These are phyloP conservation scores for Heliconius ismenius DNA, from an alignment of 2,888 invertebrate species.

Conservation along the genomic window DNA sequence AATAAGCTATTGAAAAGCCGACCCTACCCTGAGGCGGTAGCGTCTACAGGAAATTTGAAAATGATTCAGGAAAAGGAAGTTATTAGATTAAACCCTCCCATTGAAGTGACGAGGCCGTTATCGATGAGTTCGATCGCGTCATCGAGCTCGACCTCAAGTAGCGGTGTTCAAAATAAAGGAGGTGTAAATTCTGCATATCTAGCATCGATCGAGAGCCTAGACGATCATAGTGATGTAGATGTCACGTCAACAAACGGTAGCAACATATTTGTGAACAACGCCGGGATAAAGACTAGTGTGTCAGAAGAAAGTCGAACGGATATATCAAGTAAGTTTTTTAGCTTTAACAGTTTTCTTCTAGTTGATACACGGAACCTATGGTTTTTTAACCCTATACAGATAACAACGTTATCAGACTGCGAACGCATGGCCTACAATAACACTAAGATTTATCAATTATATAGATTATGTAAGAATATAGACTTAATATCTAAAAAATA, in stretches of 20 bases:
- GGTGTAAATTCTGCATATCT: constrained; percentile 89
- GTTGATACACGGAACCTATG: neutral
- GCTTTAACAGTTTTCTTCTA: neutral
- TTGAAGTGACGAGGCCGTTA: constrained; percentile 84
- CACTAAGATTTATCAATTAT: neutral
- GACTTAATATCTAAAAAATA: neutral
- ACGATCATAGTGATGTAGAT: constrained; percentile 89
- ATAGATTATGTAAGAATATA: too few relatives aligned
- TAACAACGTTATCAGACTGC: neutral
- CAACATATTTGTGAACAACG: constrained; percentile 70
- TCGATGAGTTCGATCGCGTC: constrained; percentile 90
- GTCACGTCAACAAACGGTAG: constrained; percentile 76
- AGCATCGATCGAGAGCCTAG: constrained; percentile 93
- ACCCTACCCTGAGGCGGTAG: constrained; percentile 68
- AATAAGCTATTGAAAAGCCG: constrained; percentile 65
- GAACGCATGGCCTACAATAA: neutral
- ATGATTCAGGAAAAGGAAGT: constrained; percentile 69
- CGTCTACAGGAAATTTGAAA: constrained; percentile 76
- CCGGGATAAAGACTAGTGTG: constrained; percentile 63
- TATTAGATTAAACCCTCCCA: constrained; percentile 76
- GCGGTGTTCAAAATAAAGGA: constrained; percentile 84
- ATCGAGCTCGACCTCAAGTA: constrained; percentile 85
- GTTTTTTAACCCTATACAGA: neutral
- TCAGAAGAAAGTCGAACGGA: constrained; percentile 66
- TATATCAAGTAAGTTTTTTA: constrained; percentile 62